These are phyloP conservation scores for Conchocele bisecta DNA, from an alignment of 2,888 invertebrate genomes.

Conservation along the genomic window DNA sequence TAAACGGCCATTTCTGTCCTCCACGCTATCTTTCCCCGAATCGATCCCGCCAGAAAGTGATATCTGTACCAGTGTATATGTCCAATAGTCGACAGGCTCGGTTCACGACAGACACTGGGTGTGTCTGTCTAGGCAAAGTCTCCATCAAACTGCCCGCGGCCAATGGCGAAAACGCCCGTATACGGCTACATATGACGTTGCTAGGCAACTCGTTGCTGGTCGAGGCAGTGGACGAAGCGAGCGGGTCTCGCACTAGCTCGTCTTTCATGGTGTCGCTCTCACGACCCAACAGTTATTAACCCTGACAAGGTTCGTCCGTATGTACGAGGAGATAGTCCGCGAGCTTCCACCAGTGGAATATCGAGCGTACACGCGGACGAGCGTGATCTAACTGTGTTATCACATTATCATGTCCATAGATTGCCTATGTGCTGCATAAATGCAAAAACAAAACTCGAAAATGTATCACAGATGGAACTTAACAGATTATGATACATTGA, in stretches of 20 bases:
- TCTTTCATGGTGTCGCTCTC: background rate
- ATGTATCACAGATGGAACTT: too few species aligned
- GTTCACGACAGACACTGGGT: slow-evolving; percentile 50
- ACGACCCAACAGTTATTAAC: slow-evolving; percentile 7
- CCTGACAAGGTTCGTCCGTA: too few species aligned
- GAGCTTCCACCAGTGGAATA: too few species aligned
- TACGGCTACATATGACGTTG: slow-evolving; percentile 31
- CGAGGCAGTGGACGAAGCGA: slow-evolving; percentile 35
- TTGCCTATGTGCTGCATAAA: too few species aligned
- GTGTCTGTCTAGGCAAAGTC: slow-evolving; percentile 44
- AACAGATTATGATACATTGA: too few species aligned
- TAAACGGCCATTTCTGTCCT: slow-evolving; percentile 30
- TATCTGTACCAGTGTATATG: slow-evolving; percentile 41
- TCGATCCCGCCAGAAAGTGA: slow-evolving; percentile 34
- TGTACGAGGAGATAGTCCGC: too few species aligned
- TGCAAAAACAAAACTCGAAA: too few species aligned
- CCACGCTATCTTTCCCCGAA: slow-evolving; percentile 29
- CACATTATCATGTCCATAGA: too few species aligned
- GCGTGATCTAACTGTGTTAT: too few species aligned
- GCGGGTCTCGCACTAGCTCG: slow-evolving; percentile 3
- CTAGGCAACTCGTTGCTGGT: slow-evolving; percentile 38
- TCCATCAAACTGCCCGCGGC: slow-evolving; percentile 30
- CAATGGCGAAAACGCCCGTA: slow-evolving; percentile 12
- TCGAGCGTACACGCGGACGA: too few species aligned
- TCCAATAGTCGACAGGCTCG: slow-evolving; percentile 7